Evolutionary conservation across 2,113 vertebrate genomes (phyloP).

Genomic region (Spheniscus mendiculus): DNA sequence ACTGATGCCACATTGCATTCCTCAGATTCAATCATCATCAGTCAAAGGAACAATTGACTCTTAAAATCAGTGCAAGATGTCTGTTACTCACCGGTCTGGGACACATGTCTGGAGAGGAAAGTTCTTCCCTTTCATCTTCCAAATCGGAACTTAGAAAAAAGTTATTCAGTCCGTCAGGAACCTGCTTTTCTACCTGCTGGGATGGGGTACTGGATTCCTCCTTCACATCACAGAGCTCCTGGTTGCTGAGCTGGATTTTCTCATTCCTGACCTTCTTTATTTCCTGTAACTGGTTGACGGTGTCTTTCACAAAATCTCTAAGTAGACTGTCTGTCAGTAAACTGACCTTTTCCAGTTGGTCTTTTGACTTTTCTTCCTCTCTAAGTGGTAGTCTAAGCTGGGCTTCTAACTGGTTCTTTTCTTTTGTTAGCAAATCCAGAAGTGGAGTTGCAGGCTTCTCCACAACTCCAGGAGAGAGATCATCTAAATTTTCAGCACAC

Average conservation of each 20-base stretch:
- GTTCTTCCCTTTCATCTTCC: conserved; percentile 86
- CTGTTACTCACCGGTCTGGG: conserved; percentile 86
- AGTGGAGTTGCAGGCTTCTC: conserved; percentile 75
- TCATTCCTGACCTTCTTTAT: conserved; percentile 85
- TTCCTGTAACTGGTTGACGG: conserved; percentile 83
- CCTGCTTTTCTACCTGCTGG: conserved; percentile 54
- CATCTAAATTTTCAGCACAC: conserved; percentile 64
- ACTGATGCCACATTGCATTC: background rate
- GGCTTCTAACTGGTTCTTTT: conserved; percentile 76
- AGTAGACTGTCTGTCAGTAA: conserved; percentile 85
- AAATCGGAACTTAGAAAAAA: conserved; percentile 74
- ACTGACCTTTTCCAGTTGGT: conserved; percentile 72
- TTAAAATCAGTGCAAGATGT: background rate
- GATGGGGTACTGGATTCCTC: background rate
- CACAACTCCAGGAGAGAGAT: conserved; percentile 11
- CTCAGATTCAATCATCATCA: background rate
- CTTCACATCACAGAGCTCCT: conserved; percentile 63
- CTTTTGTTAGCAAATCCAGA: conserved; percentile 78
- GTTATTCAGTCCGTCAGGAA: conserved; percentile 67
- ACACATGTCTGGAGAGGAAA: conserved; percentile 91
- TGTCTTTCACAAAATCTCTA: conserved; percentile 83
- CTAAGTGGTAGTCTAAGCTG: conserved; percentile 62
- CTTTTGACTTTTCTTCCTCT: conserved; percentile 60
- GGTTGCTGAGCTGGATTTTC: conserved; percentile 85
- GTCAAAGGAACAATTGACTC: background rate